Evolutionary conservation across 2,113 vertebrate species (phyloP).

Genomic region (Ranitomeya imitator): DNA sequence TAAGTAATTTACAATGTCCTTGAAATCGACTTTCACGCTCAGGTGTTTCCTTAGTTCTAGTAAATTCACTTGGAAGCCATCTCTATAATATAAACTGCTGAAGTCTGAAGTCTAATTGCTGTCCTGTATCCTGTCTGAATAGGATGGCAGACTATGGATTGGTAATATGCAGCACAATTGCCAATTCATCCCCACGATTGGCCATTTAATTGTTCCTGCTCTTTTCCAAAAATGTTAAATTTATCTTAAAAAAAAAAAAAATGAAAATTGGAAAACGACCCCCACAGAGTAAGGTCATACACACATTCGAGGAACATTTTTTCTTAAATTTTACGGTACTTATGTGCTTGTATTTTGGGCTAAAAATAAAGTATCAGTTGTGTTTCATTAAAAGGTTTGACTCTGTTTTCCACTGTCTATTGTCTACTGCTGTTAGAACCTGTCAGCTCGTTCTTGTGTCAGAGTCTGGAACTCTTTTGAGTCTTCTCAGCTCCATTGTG

Average conservation of each 20-base stretch:
- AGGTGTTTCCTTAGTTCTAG: conserved; percentile 51
- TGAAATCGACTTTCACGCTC: conserved; percentile 34
- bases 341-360: no score
- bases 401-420: no score
- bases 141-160: neutral
- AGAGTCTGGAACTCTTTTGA: no score
- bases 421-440: no score
- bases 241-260: neutral
- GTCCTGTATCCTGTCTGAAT: conserved; percentile 8
- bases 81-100: conserved; percentile 54
- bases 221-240: neutral
- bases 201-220: neutral
- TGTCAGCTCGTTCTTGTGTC: no score
- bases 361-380: no score
- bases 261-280: no score
- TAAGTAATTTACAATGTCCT: conserved; percentile 43
- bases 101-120: conserved; percentile 12
- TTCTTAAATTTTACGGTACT: no score
- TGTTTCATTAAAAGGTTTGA: no score
- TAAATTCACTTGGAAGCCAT: conserved; percentile 54
- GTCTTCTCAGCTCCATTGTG: no score
- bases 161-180: neutral
- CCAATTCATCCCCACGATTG: neutral
- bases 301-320: no score
- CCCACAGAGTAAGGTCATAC: no score